phyloP scores from a whole-genome alignment of 2,888 invertebrate genomes.

The Poecilobothrus nobilitatus region DNA sequence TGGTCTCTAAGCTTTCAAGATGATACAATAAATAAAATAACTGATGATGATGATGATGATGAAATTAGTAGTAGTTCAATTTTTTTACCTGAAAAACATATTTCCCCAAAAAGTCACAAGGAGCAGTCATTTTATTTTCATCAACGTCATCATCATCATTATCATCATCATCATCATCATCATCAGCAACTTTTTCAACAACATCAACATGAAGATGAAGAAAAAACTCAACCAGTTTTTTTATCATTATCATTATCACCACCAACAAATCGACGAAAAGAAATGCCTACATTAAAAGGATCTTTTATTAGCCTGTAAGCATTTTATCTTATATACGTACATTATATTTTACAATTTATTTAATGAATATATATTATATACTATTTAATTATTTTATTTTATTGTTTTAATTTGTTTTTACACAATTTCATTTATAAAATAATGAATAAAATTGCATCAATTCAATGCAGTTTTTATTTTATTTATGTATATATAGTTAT shows the following conservation, averaged over 20 bases:
- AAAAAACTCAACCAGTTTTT: slow-evolving; percentile 40
- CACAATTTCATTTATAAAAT: no score
- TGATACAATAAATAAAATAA: slow-evolving; percentile 20
- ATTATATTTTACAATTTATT: background rate
- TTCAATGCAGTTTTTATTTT: no score
- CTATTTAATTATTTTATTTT: no score
- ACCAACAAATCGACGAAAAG: slow-evolving; percentile 41
- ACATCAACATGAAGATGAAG: background rate
- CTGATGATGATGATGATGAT: slow-evolving; percentile 37
- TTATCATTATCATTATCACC: slow-evolving; percentile 43
- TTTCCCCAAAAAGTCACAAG: slow-evolving; percentile 7
- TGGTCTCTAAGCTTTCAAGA: background rate
- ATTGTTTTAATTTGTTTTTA: no score
- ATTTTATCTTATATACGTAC: slow-evolving; percentile 17
- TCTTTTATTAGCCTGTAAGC: slow-evolving; percentile 44
- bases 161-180: slow-evolving; percentile 16
- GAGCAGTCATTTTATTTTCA: slow-evolving; percentile 16
- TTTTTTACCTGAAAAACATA: slow-evolving; percentile 15
- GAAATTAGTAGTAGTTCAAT: slow-evolving; percentile 22
- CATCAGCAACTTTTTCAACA: background rate
- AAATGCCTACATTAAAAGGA: slow-evolving; percentile 43
- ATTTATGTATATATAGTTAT: no score
- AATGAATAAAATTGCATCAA: no score
- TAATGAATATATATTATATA: background rate
- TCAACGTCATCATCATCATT: slow-evolving; percentile 25